Evolutionary conservation across 2,797 vertebrate species (phyloP).

Genomic region (Discoglossus pictus): DNA sequence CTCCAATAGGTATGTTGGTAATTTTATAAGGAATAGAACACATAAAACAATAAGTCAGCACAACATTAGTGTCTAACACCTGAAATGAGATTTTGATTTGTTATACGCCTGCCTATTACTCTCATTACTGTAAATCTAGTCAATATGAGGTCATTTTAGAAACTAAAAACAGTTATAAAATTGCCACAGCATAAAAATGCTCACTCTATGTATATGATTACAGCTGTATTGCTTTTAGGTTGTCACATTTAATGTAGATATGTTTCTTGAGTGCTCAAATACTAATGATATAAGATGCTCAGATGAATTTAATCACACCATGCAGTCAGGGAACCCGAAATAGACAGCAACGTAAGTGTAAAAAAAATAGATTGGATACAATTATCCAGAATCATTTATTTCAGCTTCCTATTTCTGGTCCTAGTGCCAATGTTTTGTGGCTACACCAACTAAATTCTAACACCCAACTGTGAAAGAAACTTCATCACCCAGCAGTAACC

Average conservation of each 20-base stretch:
- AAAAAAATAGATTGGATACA: too few species aligned
- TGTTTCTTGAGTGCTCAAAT: slow-evolving; percentile 3
- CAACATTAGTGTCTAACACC: slow-evolving; percentile 76
- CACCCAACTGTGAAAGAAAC: too few species aligned
- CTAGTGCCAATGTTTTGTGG: too few species aligned
- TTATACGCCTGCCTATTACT: slow-evolving; percentile 72
- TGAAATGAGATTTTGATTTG: slow-evolving; percentile 89
- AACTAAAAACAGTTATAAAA: slow-evolving; percentile 68
- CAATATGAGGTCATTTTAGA: slow-evolving; percentile 70
- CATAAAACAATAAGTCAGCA: slow-evolving; percentile 73
- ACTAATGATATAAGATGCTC: slow-evolving; percentile 13
- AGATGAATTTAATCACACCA: slow-evolving; percentile 4
- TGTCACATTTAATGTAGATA: slow-evolving; percentile 24
- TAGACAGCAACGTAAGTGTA: too few species aligned
- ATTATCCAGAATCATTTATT: too few species aligned
- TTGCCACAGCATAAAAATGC: slow-evolving; percentile 54
- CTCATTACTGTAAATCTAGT: slow-evolving; percentile 72
- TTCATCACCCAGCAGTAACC: too few species aligned
- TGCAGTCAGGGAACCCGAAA: background rate
- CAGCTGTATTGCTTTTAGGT: slow-evolving; percentile 48
- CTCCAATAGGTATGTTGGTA: slow-evolving; percentile 63
- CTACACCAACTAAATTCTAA: too few species aligned
- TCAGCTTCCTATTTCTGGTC: too few species aligned
- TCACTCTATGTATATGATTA: slow-evolving; percentile 58
- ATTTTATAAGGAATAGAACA: slow-evolving; percentile 77